Percentiles rank a stretch among this genome's conserved stretches.
Evolutionary conservation across 2,113 vertebrate species (phyloP).

Genomic region (Cichladusa arquata): DNA sequence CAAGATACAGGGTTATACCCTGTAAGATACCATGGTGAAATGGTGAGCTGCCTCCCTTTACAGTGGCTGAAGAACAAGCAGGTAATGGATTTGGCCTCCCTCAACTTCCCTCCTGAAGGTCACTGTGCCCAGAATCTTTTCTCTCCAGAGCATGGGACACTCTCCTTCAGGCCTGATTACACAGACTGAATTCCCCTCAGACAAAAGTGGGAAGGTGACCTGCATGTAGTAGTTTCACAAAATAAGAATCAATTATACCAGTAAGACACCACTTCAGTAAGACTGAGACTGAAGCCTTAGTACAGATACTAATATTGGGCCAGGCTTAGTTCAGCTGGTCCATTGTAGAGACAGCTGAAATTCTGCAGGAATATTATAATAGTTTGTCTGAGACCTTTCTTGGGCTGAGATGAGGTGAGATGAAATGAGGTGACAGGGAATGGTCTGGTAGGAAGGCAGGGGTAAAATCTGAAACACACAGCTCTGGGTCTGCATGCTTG

Average conservation of each 20-base stretch:
- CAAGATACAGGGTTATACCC: too few relatives aligned
- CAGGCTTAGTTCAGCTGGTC: not conserved
- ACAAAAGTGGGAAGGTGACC: not conserved
- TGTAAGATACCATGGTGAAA: not conserved
- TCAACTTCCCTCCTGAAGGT: not conserved
- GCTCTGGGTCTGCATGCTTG: not conserved
- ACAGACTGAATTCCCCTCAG: not conserved
- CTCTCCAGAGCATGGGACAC: not conserved
- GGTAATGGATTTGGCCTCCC: not conserved
- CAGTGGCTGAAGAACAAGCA: not conserved
- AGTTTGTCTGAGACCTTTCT: not conserved
- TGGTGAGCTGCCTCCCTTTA: not conserved
- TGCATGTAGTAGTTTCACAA: conserved; percentile 10
- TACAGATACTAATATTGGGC: not conserved
- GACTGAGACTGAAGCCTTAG: not conserved
- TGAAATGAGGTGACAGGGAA: not conserved
- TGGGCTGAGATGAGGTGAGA: not conserved
- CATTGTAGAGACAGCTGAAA: not conserved
- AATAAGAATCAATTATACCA: not conserved
- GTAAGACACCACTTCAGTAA: not conserved
- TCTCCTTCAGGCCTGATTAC: conserved; percentile 25
- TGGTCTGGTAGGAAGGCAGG: not conserved
- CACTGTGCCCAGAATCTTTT: not conserved
- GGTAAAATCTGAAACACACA: not conserved
- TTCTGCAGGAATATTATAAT: not conserved